Base-by-base conservation (phyloP, 2,888 invertebrate species). In the Tuberolachnus salignus region DNA sequence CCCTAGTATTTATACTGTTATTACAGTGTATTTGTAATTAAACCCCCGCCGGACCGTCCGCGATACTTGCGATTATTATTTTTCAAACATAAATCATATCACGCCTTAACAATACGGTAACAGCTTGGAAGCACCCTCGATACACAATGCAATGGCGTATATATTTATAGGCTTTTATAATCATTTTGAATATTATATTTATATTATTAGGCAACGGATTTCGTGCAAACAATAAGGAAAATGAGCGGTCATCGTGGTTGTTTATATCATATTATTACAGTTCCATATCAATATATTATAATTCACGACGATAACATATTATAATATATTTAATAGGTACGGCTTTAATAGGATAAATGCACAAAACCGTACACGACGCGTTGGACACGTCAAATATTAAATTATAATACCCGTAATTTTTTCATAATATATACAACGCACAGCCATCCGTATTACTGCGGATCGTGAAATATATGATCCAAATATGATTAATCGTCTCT, bases 1-100 rank as follows among this genome's bases (percentile, higher is more conserved):
- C 69, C 78, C 51, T n/a, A 59, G 59, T 69, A 78, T 78, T 78
- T 69, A 61, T 78, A 78, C 42, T 78, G 34, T 69, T 78, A 61
- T 78, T 78, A 69, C 69, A 46, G 75, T 51, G 67, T 69, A 69
- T 69, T 78, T 59, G 78, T 78, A 78, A 78, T 78, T 78, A 78
- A 78, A 69, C 67, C 49, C 78, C 69, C 51, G 16, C 69, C 34
- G 42, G 49, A 78, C 69, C 19, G 66, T 57, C 34, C 66, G 11
- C 67, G 78, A 78, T 67, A 78, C 67, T 78, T 61, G 42, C 42
- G 78, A 59, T 78, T 69, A 78, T 78, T 78, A 57, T 78, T 78
- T 78, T 78, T 67, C 59, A 46, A 46, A 16, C 78, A 78, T 78
- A 78, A 78, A 78, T 78, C 78, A 78, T 69, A 51, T n/a, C n/a